A percentile compares a stretch with the other conserved stretches of the same genome.
These are phyloP conservation scores for Anastatus disparis DNA, from an alignment of 1,140 invertebrate genomes.

Conservation along the genomic window DNA sequence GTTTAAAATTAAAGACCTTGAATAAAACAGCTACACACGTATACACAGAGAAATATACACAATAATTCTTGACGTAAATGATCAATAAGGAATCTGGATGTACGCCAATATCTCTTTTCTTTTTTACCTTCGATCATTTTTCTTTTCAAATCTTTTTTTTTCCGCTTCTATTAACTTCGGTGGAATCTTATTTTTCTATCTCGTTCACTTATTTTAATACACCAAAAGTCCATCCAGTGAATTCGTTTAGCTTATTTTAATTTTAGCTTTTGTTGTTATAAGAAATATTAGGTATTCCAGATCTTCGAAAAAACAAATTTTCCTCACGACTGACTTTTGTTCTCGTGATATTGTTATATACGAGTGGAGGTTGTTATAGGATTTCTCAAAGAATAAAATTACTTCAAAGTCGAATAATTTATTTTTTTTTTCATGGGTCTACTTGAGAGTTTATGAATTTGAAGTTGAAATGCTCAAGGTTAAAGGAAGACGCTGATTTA, in stretches of 20 bases:
- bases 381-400: constrained; percentile 1
- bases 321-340: background rate
- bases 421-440: too few relatives aligned
- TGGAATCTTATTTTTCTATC: background rate
- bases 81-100: constrained; percentile 37
- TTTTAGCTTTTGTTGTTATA: background rate
- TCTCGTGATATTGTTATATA: too few relatives aligned
- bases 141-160: background rate
- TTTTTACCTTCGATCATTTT: background rate
- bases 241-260: background rate
- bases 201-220: constrained; percentile 1
- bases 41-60: too few relatives aligned
- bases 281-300: too few relatives aligned
- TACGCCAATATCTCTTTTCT: constrained; percentile 1
- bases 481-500: too few relatives aligned
- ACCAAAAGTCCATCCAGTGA: background rate
- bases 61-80: constrained; percentile 27
- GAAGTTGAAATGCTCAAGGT: too few relatives aligned
- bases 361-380: too few relatives aligned
- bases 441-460: too few relatives aligned
- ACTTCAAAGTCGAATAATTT: background rate
- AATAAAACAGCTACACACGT: too few relatives aligned
- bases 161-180: background rate
- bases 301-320: background rate
- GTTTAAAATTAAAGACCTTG: background rate